phyloP scores from a whole-genome alignment of 2,113 vertebrate genomes.

The Xyrauchen texanus region DNA sequence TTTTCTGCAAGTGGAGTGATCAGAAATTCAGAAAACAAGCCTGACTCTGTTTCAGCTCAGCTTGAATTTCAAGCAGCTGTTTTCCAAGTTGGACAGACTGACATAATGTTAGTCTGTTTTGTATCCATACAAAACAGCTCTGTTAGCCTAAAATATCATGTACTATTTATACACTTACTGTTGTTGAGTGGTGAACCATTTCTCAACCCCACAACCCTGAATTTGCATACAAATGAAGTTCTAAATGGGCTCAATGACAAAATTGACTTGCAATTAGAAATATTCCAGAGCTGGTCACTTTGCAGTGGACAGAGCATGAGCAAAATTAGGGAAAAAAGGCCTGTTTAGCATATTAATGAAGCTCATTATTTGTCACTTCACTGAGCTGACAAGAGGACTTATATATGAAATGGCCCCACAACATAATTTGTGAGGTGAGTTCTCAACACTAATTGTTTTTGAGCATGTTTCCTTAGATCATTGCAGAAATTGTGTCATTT shows the following conservation, averaged over 20 bases:
- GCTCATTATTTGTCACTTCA: constrained; percentile 79
- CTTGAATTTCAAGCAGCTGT: no score
- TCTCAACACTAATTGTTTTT: constrained; percentile 79
- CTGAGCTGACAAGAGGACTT: constrained; percentile 79
- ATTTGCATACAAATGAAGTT: constrained; percentile 88
- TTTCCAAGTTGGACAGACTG: neutral
- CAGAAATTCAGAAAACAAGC: neutral
- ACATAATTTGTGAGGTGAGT: constrained; percentile 74
- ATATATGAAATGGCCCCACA: constrained; percentile 74
- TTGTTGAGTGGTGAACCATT: constrained; percentile 64
- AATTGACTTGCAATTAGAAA: constrained; percentile 86
- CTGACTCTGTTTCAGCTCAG: neutral
- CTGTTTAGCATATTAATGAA: constrained; percentile 85
- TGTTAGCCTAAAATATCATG: constrained; percentile 43
- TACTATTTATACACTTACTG: constrained; percentile 68
- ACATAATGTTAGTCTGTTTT: constrained; percentile 1
- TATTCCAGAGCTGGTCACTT: constrained; percentile 80
- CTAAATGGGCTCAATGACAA: constrained; percentile 82
- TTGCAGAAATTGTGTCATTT: constrained; percentile 71
- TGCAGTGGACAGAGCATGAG: constrained; percentile 70
- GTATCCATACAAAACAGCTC: constrained; percentile 47
- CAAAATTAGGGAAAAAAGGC: constrained; percentile 72
- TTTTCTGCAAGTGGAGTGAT: neutral
- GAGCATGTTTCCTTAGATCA: constrained; percentile 77
- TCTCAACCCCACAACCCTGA: constrained; percentile 55